These are phyloP conservation scores for Melanophora roralis DNA, from an alignment of 2,888 invertebrate species.

Conservation along the genomic window DNA sequence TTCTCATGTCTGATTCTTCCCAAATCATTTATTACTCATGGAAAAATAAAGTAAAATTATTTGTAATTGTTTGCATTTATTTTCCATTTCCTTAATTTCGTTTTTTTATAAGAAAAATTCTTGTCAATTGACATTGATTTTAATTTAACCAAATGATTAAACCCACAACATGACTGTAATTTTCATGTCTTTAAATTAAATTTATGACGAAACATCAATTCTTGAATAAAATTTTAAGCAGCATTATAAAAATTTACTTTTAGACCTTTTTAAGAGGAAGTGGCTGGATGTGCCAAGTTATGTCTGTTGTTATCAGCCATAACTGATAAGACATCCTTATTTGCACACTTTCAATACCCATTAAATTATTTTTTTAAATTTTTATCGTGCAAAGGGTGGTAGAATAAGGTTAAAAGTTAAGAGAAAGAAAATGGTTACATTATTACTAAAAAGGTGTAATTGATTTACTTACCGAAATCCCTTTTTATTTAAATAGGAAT, in stretches of 20 bases:
- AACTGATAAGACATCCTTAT: background rate
- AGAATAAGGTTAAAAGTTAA: background rate
- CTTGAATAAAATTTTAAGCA: background rate
- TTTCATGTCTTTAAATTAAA: background rate
- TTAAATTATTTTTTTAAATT: constrained; percentile 32
- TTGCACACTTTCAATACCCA: background rate
- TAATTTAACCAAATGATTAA: background rate
- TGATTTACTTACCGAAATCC: too few species aligned
- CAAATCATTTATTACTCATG: too few species aligned
- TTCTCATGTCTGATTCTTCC: too few species aligned
- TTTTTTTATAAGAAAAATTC: too few species aligned
- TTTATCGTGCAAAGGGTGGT: background rate
- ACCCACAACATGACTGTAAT: background rate
- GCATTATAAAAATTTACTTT: background rate
- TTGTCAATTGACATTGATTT: constrained; percentile 2
- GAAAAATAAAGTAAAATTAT: too few species aligned
- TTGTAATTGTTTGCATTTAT: too few species aligned
- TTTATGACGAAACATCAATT: background rate
- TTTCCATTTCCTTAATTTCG: background rate
- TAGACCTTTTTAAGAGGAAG: background rate
- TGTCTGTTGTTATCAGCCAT: background rate
- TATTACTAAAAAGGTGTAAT: background rate
- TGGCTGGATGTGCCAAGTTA: background rate
- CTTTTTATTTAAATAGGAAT: too few species aligned
- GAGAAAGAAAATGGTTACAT: background rate